Evolutionary conservation across 2,797 vertebrate species (phyloP).

Genomic region (Pangasius djambal): DNA sequence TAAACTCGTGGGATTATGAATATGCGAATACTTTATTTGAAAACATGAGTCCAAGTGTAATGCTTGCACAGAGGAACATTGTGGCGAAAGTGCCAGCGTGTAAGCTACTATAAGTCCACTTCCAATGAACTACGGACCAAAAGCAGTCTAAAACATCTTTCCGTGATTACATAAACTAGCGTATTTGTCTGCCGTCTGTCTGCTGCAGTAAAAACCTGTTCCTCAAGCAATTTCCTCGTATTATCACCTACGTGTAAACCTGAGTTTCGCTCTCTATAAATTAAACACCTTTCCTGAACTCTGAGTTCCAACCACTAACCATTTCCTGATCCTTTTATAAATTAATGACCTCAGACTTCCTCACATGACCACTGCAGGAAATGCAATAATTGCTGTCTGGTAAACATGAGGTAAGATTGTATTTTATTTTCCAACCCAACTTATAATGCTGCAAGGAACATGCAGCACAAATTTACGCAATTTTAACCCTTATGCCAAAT

Average conservation of each 20-base stretch:
- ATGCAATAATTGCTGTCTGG: slow-evolving; percentile 42
- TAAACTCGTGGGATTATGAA: neutral
- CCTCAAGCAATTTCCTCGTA: neutral
- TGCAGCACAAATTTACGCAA: neutral
- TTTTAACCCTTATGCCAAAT: neutral
- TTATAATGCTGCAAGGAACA: slow-evolving; percentile 1
- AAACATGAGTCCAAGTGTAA: neutral
- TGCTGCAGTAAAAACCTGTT: slow-evolving; percentile 3
- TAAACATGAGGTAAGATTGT: slow-evolving; percentile 52
- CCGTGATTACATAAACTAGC: neutral
- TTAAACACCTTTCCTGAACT: slow-evolving; percentile 28
- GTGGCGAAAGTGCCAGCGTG: neutral
- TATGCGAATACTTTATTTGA: neutral
- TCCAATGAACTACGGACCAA: too few relatives aligned
- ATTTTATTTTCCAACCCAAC: slow-evolving; percentile 41
- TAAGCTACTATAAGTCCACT: neutral
- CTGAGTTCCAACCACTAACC: slow-evolving; percentile 31
- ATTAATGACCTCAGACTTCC: slow-evolving; percentile 52
- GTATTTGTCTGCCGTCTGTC: slow-evolving; percentile 9
- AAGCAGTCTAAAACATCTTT: neutral
- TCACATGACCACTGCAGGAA: slow-evolving; percentile 47
- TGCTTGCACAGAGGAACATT: neutral
- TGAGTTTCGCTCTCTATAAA: neutral
- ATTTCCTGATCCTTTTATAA: slow-evolving; percentile 46
- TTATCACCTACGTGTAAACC: slow-evolving; percentile 26